Conservation (phyloP, 2,113 vertebrate species). For the Lates calcarifer region DNA sequence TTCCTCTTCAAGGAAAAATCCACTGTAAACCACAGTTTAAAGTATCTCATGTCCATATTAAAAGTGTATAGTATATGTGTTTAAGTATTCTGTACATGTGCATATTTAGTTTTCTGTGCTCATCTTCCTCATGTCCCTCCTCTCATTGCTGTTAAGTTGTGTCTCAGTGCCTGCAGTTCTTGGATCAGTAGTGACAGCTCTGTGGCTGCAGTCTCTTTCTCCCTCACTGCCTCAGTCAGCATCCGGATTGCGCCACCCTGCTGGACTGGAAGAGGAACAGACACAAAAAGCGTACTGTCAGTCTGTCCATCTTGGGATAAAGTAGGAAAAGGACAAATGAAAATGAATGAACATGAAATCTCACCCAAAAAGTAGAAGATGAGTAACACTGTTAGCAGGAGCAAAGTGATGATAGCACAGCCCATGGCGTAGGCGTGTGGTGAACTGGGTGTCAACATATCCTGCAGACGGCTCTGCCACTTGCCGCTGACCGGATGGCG, state of each 20-base stretch:
- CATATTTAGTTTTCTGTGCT: background rate
- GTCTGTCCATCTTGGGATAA: background rate
- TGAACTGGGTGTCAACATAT: slow-evolving; percentile 67
- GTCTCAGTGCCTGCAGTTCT: slow-evolving; percentile 84
- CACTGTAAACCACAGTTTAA: background rate
- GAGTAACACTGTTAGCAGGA: slow-evolving; percentile 79
- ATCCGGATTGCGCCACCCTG: slow-evolving; percentile 86
- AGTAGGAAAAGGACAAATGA: background rate
- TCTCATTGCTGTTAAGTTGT: slow-evolving; percentile 81
- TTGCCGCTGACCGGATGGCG: slow-evolving; percentile 30
- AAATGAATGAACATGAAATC: background rate
- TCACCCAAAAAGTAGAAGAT: slow-evolving; percentile 82
- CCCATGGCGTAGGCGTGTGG: slow-evolving; percentile 79
- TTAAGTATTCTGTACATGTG: background rate
- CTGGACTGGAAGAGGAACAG: slow-evolving; percentile 79
- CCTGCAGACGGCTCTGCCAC: slow-evolving; percentile 72
- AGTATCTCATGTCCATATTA: background rate
- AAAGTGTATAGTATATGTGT: background rate
- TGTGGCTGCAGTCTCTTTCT: slow-evolving; percentile 67
- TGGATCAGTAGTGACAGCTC: slow-evolving; percentile 82
- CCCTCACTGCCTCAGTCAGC: slow-evolving; percentile 78
- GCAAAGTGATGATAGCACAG: slow-evolving; percentile 82
- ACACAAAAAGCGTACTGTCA: background rate
- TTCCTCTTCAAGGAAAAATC: background rate
- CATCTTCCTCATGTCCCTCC: slow-evolving; percentile 47